Percentiles rank a stretch among this genome's conserved stretches.
These are phyloP conservation scores for Galago senegalensis DNA, from an alignment of 2,797 vertebrate species.

Conservation along the genomic window DNA sequence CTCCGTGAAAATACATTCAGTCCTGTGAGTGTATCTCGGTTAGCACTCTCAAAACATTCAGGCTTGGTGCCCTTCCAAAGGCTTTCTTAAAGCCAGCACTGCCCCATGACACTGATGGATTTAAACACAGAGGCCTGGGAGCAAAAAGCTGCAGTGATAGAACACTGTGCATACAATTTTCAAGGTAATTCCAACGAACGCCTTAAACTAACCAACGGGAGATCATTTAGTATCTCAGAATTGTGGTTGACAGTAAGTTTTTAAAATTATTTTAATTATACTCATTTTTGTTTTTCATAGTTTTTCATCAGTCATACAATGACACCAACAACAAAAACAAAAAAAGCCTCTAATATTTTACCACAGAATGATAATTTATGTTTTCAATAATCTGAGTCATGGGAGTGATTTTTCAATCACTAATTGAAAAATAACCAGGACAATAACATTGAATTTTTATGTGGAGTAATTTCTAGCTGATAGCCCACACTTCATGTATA, in stretches of 20 bases:
- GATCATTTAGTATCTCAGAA: constrained; percentile 39
- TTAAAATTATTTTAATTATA: constrained; percentile 63
- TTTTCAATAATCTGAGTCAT: constrained; percentile 66
- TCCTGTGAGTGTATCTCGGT: constrained; percentile 27
- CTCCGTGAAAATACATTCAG: constrained; percentile 43
- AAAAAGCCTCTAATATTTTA: constrained; percentile 61
- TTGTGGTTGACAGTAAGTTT: constrained; percentile 36
- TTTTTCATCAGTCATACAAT: constrained; percentile 62
- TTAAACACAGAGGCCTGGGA: constrained; percentile 19
- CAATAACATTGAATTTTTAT: constrained; percentile 67
- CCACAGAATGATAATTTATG: constrained; percentile 66
- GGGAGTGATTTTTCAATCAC: constrained; percentile 28
- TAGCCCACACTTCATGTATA: constrained; percentile 62
- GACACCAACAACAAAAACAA: neutral
- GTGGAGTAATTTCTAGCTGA: constrained; percentile 69
- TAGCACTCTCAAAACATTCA: constrained; percentile 57
- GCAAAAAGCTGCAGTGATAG: neutral
- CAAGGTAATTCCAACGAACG: constrained; percentile 56
- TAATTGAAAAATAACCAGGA: constrained; percentile 75
- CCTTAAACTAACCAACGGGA: neutral
- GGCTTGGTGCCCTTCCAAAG: constrained; percentile 62
- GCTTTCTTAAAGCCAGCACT: constrained; percentile 42
- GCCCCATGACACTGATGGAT: constrained; percentile 8
- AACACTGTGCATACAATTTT: neutral
- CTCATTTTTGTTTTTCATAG: constrained; percentile 54